Evolutionary conservation across 2,888 invertebrate genomes (phyloP), one percentile per base, ranked within the genome.

Genomic region (Morpho deidamia): DNA sequence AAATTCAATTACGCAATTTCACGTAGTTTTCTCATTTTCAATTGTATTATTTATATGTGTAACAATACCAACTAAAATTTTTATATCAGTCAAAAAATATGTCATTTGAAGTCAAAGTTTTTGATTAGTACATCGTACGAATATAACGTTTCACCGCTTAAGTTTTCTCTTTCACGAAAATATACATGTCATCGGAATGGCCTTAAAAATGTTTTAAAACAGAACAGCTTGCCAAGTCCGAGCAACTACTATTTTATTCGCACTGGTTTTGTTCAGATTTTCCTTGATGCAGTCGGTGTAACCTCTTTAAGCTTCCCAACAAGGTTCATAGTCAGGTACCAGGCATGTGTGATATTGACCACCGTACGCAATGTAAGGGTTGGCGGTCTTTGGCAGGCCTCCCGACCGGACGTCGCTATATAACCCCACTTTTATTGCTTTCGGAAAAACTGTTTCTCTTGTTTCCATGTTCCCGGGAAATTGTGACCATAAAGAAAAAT

Each of bases 391-490:
- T 83, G 84, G 87, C 87, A 83, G 62, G 58, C 58, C 66, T 76
- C 81, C 84, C 83, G 71, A 72, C 81, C 82, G 84, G 87, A 85
- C 85, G 82, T 68, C 63, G 70, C 69, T 78, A 83, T 84, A 87
- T 79, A 78, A 76, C 76, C 75, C 71, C 67, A 71, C 69, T 79
- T 85, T 89, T 87, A 89, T 87, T 76, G 82, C 84, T 81, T 78
- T 70, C 74, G 79, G 83, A 82, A 82, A 84, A 82, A 80, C 81
- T 78, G 74, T 80, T 80, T 81, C 73, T 78, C 71, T 74, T 75
- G 71, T 74, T 74, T 70, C 68, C 65, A 66, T 68, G 66, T 57
- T 65, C 65, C 55, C 64, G 67, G 64, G 66, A 59, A 68, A 59
- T 52, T 56, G 54, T 50, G 52, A 54, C 58, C 53, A 46, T 60